Percentiles rank a stretch among this genome's conserved stretches.
Evolutionary conservation across 1,140 invertebrate genomes (phyloP).

Genomic region (Zaprionus africanus): DNA sequence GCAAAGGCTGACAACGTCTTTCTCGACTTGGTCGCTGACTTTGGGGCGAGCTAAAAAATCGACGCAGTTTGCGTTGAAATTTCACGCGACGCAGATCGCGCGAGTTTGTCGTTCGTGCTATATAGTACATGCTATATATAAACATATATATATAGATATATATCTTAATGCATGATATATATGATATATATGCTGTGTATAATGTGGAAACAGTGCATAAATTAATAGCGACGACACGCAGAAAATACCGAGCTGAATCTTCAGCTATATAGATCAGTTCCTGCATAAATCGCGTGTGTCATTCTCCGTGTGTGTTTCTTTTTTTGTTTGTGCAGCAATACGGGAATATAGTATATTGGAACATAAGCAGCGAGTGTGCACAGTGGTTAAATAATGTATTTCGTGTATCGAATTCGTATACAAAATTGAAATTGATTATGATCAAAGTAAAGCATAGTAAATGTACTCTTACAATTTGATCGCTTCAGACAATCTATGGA

Average conservation of each 20-base stretch:
- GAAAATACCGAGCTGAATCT: neutral
- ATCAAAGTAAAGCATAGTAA: too few species aligned
- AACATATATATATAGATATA: slow-evolving; percentile 17
- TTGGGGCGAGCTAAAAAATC: slow-evolving; percentile 59
- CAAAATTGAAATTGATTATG: too few species aligned
- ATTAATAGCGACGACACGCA: neutral
- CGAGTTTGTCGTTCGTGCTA: slow-evolving; percentile 21
- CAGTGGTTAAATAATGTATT: neutral
- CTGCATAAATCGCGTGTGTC: neutral
- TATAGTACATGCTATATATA: neutral
- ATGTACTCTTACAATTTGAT: neutral
- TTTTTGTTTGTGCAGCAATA: slow-evolving; percentile 12
- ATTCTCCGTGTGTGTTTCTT: neutral
- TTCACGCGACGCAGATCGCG: slow-evolving; percentile 71
- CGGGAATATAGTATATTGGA: neutral
- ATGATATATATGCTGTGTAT: slow-evolving; percentile 1
- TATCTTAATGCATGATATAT: neutral
- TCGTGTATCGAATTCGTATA: too few species aligned
- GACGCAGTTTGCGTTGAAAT: slow-evolving; percentile 71
- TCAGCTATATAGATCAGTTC: neutral
- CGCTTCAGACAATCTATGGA: too few species aligned
- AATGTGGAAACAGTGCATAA: neutral
- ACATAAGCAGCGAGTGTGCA: neutral
- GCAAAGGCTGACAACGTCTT: slow-evolving; percentile 12
- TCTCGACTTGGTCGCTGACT: slow-evolving; percentile 31